Conservation (phyloP, 2,797 vertebrate species). For the Tenualosa thibaudeaui region DNA sequence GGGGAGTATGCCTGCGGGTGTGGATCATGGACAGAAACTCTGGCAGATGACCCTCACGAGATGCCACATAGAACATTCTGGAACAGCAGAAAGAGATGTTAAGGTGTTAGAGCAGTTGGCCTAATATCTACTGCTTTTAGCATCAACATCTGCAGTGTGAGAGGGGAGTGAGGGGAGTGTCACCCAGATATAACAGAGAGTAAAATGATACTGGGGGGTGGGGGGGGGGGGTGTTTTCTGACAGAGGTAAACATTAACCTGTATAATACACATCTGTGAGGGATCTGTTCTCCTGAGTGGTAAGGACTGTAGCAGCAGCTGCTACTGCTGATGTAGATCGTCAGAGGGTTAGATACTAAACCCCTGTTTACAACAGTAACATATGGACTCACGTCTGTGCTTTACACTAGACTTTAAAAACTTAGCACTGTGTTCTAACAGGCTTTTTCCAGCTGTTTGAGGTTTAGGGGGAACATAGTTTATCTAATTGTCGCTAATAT, state of each 20-base stretch:
- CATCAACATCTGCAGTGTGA: neutral
- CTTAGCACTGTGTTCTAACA: neutral
- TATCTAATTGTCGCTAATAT: neutral
- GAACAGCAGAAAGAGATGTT: conserved; percentile 31
- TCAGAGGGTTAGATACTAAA: neutral
- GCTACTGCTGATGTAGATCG: neutral
- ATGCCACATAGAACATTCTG: conserved; percentile 94
- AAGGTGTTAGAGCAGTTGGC: neutral
- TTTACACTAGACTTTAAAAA: neutral
- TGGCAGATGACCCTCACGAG: conserved; percentile 95
- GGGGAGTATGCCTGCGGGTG: conserved; percentile 89
- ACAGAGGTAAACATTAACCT: conserved; percentile 14
- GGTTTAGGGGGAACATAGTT: neutral
- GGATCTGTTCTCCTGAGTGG: neutral
- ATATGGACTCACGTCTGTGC: conserved; percentile 13
- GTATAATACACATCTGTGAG: conserved; percentile 5
- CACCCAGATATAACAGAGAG: neutral
- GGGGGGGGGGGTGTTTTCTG: neutral
- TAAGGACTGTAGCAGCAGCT: neutral
- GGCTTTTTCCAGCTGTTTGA: neutral
- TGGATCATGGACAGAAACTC: conserved; percentile 97
- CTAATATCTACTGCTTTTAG: neutral
- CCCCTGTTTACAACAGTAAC: conserved; percentile 14
- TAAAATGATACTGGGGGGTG: neutral
- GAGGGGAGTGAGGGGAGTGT: neutral